Evolutionary conservation across 1,140 invertebrate genomes (phyloP), one percentile per base, ranked within the genome.

Genomic region (Neoseiulus cucumeris): DNA sequence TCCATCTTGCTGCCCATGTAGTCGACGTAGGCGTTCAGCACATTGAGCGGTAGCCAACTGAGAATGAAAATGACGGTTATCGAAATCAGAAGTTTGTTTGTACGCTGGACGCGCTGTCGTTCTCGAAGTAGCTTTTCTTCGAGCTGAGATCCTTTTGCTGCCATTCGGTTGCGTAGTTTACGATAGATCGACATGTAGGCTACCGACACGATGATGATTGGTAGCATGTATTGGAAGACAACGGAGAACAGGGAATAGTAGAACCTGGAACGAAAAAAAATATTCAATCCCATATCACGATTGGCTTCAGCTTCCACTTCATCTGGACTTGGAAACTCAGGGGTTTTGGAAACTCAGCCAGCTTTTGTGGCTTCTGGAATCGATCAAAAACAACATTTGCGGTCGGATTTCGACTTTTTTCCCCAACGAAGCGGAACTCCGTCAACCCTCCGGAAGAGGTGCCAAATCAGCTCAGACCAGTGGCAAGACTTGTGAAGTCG

Each of bases 1-100:
- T 59, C 51, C 14, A 59, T 17, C 33, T 59, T 25, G 51, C 51
- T 59, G 9, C 33, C 51, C 51, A 59, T 29, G 33, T 59, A 59
- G 22, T 59, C 51, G n/a, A 59, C 25, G 14, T 33, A 59, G 12
- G 51, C 75, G 74, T 91, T 91, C 73, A 85, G 84, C 2, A 89
- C 80, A 73, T 91, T 90, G 45, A 91, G 73, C 0, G 89, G 89
- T 70, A 92, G 73, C 89, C 89, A 92, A 68, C 86, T 88, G 14
- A 89, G 81, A 0, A 85, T 85, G 73, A 90, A 91, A 1, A 89
- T 87, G 5, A 89, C 76, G 2, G 86, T 85, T 67, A 91, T 90
- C n/a, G 83, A 82, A 55, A 87, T 82, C 0, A 92, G 77, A 1
- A 91, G 80, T 6, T 84, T 80, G 75, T 90, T 90, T 20, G 87